Evolutionary conservation across 2,888 invertebrate genomes (phyloP).

Genomic region (Scaptomyza caliginosa): DNA sequence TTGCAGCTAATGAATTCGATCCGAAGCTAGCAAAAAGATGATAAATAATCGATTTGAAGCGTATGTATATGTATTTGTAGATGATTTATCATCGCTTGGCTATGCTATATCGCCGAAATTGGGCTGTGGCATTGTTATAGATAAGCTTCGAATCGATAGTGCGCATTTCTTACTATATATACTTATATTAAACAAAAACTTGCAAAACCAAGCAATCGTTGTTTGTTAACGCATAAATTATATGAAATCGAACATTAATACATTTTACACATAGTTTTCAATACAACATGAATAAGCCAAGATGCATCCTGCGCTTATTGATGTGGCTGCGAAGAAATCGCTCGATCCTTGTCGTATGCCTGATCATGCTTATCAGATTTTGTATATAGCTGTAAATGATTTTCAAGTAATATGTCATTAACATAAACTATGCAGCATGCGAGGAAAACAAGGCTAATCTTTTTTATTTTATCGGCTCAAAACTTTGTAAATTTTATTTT

Average conservation of each 20-base stretch:
- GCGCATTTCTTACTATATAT: too few relatives aligned
- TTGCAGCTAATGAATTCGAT: neutral
- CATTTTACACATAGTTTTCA: too few relatives aligned
- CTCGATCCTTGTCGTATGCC: too few relatives aligned
- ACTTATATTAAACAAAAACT: too few relatives aligned
- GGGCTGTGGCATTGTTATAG: slow-evolving; percentile 17
- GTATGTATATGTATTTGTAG: neutral
- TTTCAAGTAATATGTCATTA: neutral
- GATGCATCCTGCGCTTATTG: slow-evolving; percentile 2
- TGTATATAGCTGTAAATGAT: neutral
- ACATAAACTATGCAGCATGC: neutral
- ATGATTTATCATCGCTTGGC: neutral
- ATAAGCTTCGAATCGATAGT: slow-evolving; percentile 4
- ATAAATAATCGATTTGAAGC: neutral
- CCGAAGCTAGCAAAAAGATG: neutral
- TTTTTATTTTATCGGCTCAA: neutral
- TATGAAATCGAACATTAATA: too few relatives aligned
- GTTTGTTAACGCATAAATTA: too few relatives aligned
- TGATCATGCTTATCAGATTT: neutral
- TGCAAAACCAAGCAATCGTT: too few relatives aligned
- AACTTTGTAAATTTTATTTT: too few relatives aligned
- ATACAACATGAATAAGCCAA: too few relatives aligned
- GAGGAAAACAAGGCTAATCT: neutral
- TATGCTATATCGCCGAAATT: neutral
- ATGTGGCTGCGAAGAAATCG: neutral